Percentiles rank a stretch among this genome's conserved stretches.
phyloP scores from a whole-genome alignment of 2,888 invertebrate genomes.

The Cryptus viduatorius region DNA sequence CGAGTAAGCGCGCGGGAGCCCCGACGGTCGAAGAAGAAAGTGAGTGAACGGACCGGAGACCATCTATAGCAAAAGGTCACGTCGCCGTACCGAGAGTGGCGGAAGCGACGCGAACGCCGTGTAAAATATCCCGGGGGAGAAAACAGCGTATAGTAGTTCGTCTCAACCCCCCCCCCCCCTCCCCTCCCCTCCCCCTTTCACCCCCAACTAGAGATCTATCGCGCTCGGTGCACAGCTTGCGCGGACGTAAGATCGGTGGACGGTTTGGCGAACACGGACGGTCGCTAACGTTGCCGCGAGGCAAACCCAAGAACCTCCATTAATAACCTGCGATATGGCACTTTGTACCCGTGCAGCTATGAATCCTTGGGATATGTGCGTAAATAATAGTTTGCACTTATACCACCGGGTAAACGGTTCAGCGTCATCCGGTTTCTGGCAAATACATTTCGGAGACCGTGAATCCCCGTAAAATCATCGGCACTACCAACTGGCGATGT shows the following conservation, averaged over 20 bases:
- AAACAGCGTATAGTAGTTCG: constrained; percentile 41
- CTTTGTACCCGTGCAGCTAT: constrained; percentile 68
- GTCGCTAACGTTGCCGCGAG: constrained; percentile 57
- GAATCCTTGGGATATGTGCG: constrained; percentile 64
- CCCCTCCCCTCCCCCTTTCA: neutral
- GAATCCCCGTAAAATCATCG: neutral
- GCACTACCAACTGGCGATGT: neutral
- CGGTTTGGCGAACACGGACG: constrained; percentile 64
- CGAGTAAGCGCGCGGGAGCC: constrained; percentile 45
- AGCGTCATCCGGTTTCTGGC: constrained; percentile 4
- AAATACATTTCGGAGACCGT: neutral
- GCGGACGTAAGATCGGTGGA: constrained; percentile 71
- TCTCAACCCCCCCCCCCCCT: constrained; percentile 28
- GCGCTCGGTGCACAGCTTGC: constrained; percentile 71
- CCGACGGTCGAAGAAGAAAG: constrained; percentile 56
- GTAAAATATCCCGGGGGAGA: constrained; percentile 57
- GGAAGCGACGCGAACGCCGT: constrained; percentile 60
- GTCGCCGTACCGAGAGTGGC: constrained; percentile 60
- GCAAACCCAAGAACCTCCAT: constrained; percentile 72
- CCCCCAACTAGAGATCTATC: constrained; percentile 66
- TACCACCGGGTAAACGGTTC: constrained; percentile 24
- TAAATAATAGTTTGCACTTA: constrained; percentile 60
- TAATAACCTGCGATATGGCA: constrained; percentile 72
- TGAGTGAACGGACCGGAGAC: constrained; percentile 54
- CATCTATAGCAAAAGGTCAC: constrained; percentile 69